Percentiles rank a stretch among this genome's conserved stretches.
Evolutionary conservation across 2,113 vertebrate genomes (phyloP).

Genomic region (Lagopus muta): DNA sequence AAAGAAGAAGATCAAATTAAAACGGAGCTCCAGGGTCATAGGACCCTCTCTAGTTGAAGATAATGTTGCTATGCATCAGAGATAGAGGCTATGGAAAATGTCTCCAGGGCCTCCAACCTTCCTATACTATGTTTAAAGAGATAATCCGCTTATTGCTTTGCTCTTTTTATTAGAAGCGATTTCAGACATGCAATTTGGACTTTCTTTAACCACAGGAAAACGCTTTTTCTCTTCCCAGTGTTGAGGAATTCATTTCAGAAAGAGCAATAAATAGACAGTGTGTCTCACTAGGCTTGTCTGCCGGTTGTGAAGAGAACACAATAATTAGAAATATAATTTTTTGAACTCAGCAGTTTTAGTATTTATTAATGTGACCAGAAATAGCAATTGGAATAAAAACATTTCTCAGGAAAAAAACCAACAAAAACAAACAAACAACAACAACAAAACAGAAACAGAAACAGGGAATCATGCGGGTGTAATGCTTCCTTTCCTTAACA

Average conservation of each 20-base stretch:
- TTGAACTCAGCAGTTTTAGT: neutral
- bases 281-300: neutral
- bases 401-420: neutral
- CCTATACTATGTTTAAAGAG: constrained; percentile 68
- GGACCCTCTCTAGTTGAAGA: constrained; percentile 63
- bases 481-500: constrained; percentile 8
- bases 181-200: constrained; percentile 62
- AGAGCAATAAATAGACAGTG: neutral
- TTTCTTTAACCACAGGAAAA: constrained; percentile 58
- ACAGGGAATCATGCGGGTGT: neutral
- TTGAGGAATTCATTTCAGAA: constrained; percentile 42
- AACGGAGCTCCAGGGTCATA: constrained; percentile 63
- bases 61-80: constrained; percentile 60
- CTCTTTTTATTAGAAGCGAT: constrained; percentile 66
- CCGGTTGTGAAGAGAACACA: neutral
- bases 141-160: constrained; percentile 70
- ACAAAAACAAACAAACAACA: neutral
- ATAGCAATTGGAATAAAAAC: neutral
- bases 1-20: constrained; percentile 68
- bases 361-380: neutral
- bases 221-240: constrained; percentile 38
- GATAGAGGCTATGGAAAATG: constrained; percentile 64
- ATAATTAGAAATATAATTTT: constrained; percentile 16
- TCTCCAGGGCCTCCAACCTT: constrained; percentile 49
- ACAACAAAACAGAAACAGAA: neutral